Base-by-base conservation (phyloP, 2,797 vertebrate species). In the Salarias fasciatus region DNA sequence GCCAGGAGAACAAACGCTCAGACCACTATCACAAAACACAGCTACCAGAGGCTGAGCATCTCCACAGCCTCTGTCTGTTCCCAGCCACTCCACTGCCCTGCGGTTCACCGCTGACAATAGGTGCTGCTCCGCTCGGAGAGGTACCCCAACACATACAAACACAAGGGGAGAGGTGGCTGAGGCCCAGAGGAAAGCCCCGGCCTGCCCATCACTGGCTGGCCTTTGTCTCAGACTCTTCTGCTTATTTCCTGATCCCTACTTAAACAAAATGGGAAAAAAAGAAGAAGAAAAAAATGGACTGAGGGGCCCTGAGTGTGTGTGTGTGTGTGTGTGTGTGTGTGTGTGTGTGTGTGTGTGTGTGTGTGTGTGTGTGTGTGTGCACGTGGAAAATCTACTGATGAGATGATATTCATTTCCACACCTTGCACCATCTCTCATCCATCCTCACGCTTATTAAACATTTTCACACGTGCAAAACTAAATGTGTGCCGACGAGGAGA, bases 1-100 rank as follows among this genome's bases (percentile, higher is more conserved):
- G 78, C 84, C 78, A 79, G 75, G 72, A 75, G 70, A 85, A 91
- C 85, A 84, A 87, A 86, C 6, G 40, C 61, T 56, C 77, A 53
- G 84, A 85, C 81, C 87, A 82, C 63, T 47, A 5, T 53, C 83
- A 89, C 84, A 89, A 84, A 91, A 83, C 82, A 47, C 57, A 86
- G 66, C 81, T 79, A 85, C 75, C 79, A 79, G 79, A 82, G 76
- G 82, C 82, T 80, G 79, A 73, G 85, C 85, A 83, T 84, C 86
- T 77, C 79, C 69, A 36, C 72, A 75, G 74, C 64, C 86, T 82
- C 82, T 67, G 86, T 76, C 78, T 71, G 82, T 89, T 90, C 87
- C 86, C 88, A 89, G 85, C 86, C 82, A 88, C 84, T 87, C 81
- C 69, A 85, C 53, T 60, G 68, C 56, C 65, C 79, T 18, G 66